Evolutionary conservation across 2,113 vertebrate species (phyloP), one percentile per base, ranked within the genome.

Genomic region (Podocnemis expansa): DNA sequence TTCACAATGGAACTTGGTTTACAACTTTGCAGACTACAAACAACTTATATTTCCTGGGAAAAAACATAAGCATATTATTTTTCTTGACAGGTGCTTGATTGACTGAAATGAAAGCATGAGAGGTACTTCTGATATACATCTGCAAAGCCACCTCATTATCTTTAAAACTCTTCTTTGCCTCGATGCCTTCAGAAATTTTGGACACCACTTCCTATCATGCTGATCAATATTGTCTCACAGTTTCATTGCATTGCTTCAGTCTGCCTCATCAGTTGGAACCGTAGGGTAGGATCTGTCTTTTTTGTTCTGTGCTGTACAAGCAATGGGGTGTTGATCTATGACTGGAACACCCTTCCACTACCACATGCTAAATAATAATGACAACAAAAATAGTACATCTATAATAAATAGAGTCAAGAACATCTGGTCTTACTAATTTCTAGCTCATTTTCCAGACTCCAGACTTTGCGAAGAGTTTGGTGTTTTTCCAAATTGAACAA

Each of bases 1-100:
- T 81, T 91, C 38, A 31, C 78, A 45, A 49, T 52, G 47, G 49
- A 94, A 93, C 90, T 56, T 95, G 86, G 95, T 84, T n/a, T 80
- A 84, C 80, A 92, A 21, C 76, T 93, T 85, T 93, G 58, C 88
- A 87, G 91, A 85, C 70, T 78, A 80, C 1, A 4, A 83, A 73
- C 52, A 83, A 31, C 10, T 11, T 43, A 87, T 85, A 81, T 29
- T 78, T 52, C 19, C 25, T 80, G 27, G 63, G 85, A 67, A 52
- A 9, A 34, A 83, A 0, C 76, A 29, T 19, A 56, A 4, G 55
- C 27, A 2, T 70, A 70, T 60, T 45, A 45, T 43, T 87, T 56
- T 63, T 60, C 3, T 38, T 0, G 22, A 45, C 5, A 87, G 80
- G 38, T 70, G 5, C 12, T 25, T 38, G 27, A 2, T 76, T 67